phyloP scores from a whole-genome alignment of 2,888 invertebrate genomes.

The Drosophila demipolita region DNA sequence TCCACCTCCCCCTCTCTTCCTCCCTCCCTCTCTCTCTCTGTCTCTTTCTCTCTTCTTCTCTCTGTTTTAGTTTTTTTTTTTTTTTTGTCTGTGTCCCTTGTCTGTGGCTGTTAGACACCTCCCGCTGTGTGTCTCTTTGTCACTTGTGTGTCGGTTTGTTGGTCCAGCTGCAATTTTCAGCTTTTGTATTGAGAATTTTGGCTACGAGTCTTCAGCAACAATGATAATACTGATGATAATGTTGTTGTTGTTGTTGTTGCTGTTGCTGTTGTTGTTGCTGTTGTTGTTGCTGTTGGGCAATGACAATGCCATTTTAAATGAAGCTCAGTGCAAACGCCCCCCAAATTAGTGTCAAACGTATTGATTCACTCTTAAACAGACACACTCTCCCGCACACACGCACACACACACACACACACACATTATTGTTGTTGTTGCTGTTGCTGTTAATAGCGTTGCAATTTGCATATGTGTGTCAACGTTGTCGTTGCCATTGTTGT shows the following conservation, averaged over 20 bases:
- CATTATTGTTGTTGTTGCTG: slow-evolving; percentile 29
- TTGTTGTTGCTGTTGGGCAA: slow-evolving; percentile 42
- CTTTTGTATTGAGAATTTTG: slow-evolving; percentile 61
- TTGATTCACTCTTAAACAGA: slow-evolving; percentile 60
- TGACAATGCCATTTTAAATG: slow-evolving; percentile 66
- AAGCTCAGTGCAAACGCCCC: slow-evolving; percentile 71
- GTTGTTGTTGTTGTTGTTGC: background rate
- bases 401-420: slow-evolving; percentile 16
- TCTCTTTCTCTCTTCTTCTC: background rate
- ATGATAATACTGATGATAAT: slow-evolving; percentile 30
- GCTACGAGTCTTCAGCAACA: slow-evolving; percentile 47
- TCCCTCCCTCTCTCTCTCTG: background rate
- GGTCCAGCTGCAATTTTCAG: slow-evolving; percentile 71
- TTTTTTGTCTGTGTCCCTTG: background rate
- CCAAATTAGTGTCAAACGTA: slow-evolving; percentile 78
- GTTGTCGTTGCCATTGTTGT: slow-evolving; percentile 42
- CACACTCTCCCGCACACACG: slow-evolving; percentile 7
- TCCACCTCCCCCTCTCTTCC: background rate
- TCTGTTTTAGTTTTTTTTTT: background rate
- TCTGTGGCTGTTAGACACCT: background rate
- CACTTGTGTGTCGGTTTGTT: slow-evolving; percentile 46
- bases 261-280: slow-evolving; percentile 25
- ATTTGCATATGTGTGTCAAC: slow-evolving; percentile 74
- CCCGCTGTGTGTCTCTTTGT: slow-evolving; percentile 4
- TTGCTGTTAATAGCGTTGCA: slow-evolving; percentile 71